Conservation (phyloP, 64 coral and sea anemone genomes). For the Pocillopora damicornis region DNA sequence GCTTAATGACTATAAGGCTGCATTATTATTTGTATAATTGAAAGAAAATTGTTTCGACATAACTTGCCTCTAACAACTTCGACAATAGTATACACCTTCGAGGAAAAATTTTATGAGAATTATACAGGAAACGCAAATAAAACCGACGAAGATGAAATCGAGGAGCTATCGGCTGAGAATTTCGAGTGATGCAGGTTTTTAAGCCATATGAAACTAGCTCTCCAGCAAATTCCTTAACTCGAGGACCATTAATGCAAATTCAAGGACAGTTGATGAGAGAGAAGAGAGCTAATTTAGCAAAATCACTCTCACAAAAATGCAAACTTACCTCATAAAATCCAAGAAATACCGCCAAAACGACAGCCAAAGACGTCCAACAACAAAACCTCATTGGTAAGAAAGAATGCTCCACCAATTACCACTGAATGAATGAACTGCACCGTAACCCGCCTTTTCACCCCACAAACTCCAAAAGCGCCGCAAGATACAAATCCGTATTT, state of each 20-base stretch:
- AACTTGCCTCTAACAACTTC: neutral
- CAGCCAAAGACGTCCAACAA: neutral
- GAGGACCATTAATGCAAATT: no score
- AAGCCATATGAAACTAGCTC: no score
- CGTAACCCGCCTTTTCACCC: neutral
- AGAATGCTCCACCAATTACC: neutral
- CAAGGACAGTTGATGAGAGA: no score
- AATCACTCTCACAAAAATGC: neutral
- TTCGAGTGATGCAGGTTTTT: no score
- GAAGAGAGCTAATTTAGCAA: no score
- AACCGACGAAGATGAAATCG: no score
- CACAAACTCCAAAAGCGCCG: no score
- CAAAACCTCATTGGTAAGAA: neutral
- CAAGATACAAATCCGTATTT: no score
- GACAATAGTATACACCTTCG: neutral
- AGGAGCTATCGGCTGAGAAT: no score
- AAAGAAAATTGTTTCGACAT: neutral
- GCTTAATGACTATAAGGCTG: no score
- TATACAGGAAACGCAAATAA: neutral
- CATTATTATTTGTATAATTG: neutral
- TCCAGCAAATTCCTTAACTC: no score
- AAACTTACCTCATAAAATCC: neutral
- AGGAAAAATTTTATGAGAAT: neutral
- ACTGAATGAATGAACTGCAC: neutral
- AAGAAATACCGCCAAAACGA: neutral